Base-by-base conservation (phyloP, 2,113 vertebrate genomes). In the Aix galericulata region DNA sequence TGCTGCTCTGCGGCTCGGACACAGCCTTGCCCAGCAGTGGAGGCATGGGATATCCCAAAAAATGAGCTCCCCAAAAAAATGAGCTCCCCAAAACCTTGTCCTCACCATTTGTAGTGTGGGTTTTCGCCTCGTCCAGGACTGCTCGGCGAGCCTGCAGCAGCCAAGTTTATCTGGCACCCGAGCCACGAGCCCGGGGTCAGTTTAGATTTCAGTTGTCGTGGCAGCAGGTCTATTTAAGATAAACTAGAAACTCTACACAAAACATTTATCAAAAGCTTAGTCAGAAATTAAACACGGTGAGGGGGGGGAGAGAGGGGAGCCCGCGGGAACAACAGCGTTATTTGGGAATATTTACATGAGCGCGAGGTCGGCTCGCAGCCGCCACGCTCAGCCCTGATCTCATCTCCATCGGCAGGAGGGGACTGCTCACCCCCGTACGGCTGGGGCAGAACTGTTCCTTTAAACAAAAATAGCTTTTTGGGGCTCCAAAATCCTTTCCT, bases 201-300 rank as follows among this genome's bases (percentile, higher is more conserved):
- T 89, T 96, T 91, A 96, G 89, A 94, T 86, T 91, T 91, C 82
- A 89, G 64, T 66, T 15, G 7, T 66, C 62, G 79, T 85, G 59
- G 90, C 72, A 91, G 63, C 36, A 93, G 78, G 92, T 83, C 91
- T 95, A 64, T 81, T 79, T 85, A 91, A 90, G 88, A 96, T 68
- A 93, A 94, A 89, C 66, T 23, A 81, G 78, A 68, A 96, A 84
- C 76, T 78, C 80, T 66, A 56, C 38, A 74, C 83, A 94, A 95
- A 94, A 94, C 93, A 93, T 86, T 97, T 96, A 85, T 94, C 82
- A 85, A 71, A 97, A 94, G 75, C 52, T 94, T 78, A 88, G 60
- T 88, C 64, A 86, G 67, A 94, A 97, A 83, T 89, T 72, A 96
- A 88, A 92, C 72, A 55, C 2, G 22, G 78, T 0, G 14, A 76